Base-by-base conservation (phyloP, 2,888 invertebrate genomes). In the Dasysyrphus albostriatus region DNA sequence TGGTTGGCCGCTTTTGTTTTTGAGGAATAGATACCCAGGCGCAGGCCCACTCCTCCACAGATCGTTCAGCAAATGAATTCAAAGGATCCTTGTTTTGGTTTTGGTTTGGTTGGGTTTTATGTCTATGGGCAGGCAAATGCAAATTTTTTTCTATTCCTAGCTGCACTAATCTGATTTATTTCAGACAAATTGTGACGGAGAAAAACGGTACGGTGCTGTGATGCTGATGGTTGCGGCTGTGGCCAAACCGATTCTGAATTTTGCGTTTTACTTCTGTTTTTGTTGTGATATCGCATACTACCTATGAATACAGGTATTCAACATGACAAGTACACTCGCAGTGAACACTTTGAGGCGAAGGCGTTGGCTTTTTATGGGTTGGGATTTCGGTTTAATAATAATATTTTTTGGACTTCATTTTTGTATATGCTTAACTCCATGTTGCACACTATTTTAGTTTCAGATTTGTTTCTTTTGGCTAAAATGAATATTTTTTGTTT, bases 81-180 rank as follows among this genome's bases (percentile, higher is more conserved):
- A 73, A 78, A 87, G 85, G 85, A 83, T 83, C 74, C 37, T 59
- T 37, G 58, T 34, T 61, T 59, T 8, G 16, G 8, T 16, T 47
- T 56, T 16, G 16, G 47, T 47, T 47, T 56, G 67, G 37, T 54
- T 37, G 42, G 61, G 61, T 72, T 81, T 49, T 67, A 49, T 37
- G 72, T 67, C 75, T 74, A 34, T 63, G 80, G 81, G 67, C 75
- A 49, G 78, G 83, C 83, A 72, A 87, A 87, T 87, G 87, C 70
- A 79, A 83, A 83, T 87, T 79, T 87, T 76, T 67, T 32, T 7
- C 39, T n/a, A n/a, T 10, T 14, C 10, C 12, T 65, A 65, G 58
- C 70, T 54, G 61, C 70, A 82, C 85, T 87, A 87, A 87, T 87
- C 87, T 87, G 87, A 87, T 87, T 87, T 87, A 87, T 87, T 87